Percentiles rank a stretch among this genome's conserved stretches.
Conservation (phyloP, 2,113 vertebrate species). For the Solea solea region DNA sequence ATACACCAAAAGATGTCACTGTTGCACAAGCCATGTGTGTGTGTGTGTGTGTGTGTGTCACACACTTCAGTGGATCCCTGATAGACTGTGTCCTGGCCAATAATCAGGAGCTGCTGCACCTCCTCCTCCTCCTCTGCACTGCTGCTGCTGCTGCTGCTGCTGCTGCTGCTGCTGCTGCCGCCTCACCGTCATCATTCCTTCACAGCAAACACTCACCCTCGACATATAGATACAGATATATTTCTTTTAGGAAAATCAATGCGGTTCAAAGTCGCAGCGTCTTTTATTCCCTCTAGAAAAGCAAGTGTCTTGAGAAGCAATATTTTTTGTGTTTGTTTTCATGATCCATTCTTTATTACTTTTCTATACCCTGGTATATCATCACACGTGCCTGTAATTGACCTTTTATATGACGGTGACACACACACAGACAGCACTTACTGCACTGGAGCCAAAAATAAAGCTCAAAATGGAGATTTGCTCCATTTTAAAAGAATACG, state of each 20-base stretch:
- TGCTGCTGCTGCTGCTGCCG: too few species aligned
- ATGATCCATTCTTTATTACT: background rate
- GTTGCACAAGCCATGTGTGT: constrained; percentile 67
- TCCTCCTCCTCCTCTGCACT: background rate
- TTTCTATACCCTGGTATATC: background rate
- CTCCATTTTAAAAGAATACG: too few species aligned
- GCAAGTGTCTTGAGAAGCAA: background rate
- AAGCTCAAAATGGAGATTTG: too few species aligned
- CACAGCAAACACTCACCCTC: background rate
- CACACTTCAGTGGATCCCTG: background rate
- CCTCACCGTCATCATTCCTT: background rate
- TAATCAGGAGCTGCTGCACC: constrained; percentile 9
- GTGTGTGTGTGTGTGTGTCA: background rate
- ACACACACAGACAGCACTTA: too few species aligned
- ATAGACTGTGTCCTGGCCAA: background rate
- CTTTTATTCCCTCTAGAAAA: background rate
- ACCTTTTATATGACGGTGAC: background rate
- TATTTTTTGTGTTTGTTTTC: background rate
- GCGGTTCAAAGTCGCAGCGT: background rate
- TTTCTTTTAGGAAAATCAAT: too few species aligned
- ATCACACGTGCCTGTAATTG: background rate
- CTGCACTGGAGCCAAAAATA: background rate
- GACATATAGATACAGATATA: background rate
- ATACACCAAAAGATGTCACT: constrained; percentile 80
- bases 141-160: background rate